phyloP scores from a whole-genome alignment of 2,113 vertebrate genomes.

The Notothenia coriiceps region DNA sequence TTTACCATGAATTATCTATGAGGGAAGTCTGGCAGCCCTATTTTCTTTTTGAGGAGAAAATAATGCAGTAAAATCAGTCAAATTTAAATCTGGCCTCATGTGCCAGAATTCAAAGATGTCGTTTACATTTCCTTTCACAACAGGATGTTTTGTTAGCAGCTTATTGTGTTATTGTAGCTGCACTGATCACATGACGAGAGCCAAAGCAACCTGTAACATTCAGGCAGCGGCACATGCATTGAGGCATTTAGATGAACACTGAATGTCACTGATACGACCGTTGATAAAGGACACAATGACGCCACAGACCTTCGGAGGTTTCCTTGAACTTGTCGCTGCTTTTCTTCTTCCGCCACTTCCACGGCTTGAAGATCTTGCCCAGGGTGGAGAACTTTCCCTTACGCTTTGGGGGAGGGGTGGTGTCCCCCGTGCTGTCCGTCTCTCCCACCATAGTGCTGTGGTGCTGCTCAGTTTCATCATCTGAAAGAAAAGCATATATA shows the following conservation, averaged over 20 bases:
- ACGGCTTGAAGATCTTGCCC: constrained; percentile 98
- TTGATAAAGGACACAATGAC: constrained; percentile 60
- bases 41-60: not conserved
- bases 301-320: constrained; percentile 93
- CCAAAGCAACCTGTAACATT: not conserved
- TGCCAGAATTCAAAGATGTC: constrained; percentile 8
- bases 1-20: too few relatives aligned
- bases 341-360: constrained; percentile 99
- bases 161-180: constrained; percentile 20
- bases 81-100: not conserved
- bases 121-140: constrained; percentile 21
- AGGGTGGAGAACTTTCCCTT: constrained; percentile 97
- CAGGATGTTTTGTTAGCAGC: constrained; percentile 23
- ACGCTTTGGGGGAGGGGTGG: constrained; percentile 92
- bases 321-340: constrained; percentile 97
- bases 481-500: constrained; percentile 47
- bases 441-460: constrained; percentile 86
- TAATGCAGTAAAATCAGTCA: not conserved
- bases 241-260: constrained; percentile 48
- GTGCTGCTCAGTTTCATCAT: constrained; percentile 90
- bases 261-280: constrained; percentile 29
- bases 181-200: constrained; percentile 6
- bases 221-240: constrained; percentile 17
- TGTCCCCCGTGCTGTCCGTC: constrained; percentile 87
- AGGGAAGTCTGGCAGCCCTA: too few relatives aligned